Evolutionary conservation across 2,113 vertebrate genomes (phyloP), one percentile per base, ranked within the genome.

Genomic region (Seriola aureovittata): DNA sequence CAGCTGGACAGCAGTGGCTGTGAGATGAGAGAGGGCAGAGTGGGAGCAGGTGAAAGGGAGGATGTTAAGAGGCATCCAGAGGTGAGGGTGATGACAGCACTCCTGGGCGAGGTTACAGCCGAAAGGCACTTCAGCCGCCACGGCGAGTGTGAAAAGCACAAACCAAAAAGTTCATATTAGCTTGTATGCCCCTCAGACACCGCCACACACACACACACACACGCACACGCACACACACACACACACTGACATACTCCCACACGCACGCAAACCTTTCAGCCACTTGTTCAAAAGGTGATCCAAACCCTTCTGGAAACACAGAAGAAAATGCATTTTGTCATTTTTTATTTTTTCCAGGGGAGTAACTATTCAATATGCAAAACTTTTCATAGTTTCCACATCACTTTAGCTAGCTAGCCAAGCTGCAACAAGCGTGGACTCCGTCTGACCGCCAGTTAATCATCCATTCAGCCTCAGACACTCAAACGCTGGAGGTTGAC

Each of bases 81-180:
- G 80, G 78, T 60, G 68, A 58, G 80, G 80, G 72, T 72, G 80
- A 80, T 63, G 62, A 67, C 71, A 58, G 84, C 85, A 64, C 75
- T 84, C 46, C 1, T 4, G 9, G 59, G 23, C 7, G 12, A 67
- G 52, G 85, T 62, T 14, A 21, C 57, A 38, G 65, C 65, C 25
- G 7, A 78, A 55, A 72, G 71, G 65, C 78, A 75, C 89, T 90
- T 85, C 82, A 88, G 55, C 38, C 1, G 52, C 44, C 19, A 11
- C 0, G 7, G 13, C 52, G 63, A 76, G 82, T 13, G 54, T 46
- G 62, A 73, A 78, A 70, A 79, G 75, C 78, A 58, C 74, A 65
- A 58, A 79, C 2, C 21, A 29, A 75, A 71, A 71, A 75, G 74
- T 71, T 86, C 72, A 38, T 58, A 55, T 62, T 34, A 57, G 25